A percentile compares a stretch with the other conserved stretches of the same genome.
phyloP scores from a whole-genome alignment of 2,888 invertebrate species.

The Drosophila subsilvestris region DNA sequence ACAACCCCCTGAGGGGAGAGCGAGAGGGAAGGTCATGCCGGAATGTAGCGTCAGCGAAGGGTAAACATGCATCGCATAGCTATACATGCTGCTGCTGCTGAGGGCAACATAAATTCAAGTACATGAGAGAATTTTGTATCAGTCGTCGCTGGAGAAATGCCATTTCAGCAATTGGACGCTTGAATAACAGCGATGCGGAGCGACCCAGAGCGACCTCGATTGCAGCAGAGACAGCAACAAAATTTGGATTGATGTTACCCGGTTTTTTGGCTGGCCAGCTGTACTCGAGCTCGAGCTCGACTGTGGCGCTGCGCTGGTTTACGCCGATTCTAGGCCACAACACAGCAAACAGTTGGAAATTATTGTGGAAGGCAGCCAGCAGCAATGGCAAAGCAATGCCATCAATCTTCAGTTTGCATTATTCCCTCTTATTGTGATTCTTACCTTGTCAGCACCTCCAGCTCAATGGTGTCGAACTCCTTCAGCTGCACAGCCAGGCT shows the following conservation, averaged over 20 bases:
- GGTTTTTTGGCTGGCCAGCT: slow-evolving; percentile 53
- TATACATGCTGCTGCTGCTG: slow-evolving; percentile 9
- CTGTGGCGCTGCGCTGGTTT: slow-evolving; percentile 63
- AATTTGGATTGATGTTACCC: slow-evolving; percentile 70
- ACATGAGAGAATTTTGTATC: slow-evolving; percentile 59
- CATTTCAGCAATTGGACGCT: slow-evolving; percentile 63
- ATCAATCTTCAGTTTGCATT: neutral
- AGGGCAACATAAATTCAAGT: slow-evolving; percentile 62
- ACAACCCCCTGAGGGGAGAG: slow-evolving; percentile 39
- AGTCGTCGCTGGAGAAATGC: slow-evolving; percentile 50
- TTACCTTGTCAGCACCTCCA: slow-evolving; percentile 91
- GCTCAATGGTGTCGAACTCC: slow-evolving; percentile 89
- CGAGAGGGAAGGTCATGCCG: slow-evolving; percentile 57
- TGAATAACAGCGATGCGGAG: slow-evolving; percentile 42
- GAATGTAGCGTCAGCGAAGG: slow-evolving; percentile 66
- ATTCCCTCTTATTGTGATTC: slow-evolving; percentile 4
- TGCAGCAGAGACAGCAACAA: slow-evolving; percentile 47
- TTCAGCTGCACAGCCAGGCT: slow-evolving; percentile 85
- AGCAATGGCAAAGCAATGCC: slow-evolving; percentile 8
- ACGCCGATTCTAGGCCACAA: slow-evolving; percentile 70
- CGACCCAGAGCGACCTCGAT: slow-evolving; percentile 76
- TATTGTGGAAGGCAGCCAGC: slow-evolving; percentile 64
- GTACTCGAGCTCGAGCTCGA: too few species aligned
- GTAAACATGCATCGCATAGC: slow-evolving; percentile 58
- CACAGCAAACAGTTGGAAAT: slow-evolving; percentile 20